Conservation (phyloP, 1,140 invertebrate species). For the Lordiphosa clarofinis region DNA sequence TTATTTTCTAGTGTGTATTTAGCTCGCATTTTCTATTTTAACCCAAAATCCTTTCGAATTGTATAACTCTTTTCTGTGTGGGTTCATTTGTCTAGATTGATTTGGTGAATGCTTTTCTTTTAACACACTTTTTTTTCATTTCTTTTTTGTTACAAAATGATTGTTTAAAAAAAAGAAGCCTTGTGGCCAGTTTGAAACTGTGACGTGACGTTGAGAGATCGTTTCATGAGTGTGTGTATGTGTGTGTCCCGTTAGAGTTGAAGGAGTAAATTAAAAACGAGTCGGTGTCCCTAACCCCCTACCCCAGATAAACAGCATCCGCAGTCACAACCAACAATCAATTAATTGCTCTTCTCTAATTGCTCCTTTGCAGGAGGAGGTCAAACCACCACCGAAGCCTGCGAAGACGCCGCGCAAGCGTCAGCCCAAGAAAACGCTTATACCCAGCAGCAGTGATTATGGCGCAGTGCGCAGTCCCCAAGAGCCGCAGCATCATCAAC, state of each 20-base stretch:
- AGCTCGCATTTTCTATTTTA: no score
- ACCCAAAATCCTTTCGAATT: not conserved
- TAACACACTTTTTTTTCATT: constrained; percentile 9
- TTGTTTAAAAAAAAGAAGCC: no score
- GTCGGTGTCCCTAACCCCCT: not conserved
- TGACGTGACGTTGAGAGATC: constrained; percentile 64
- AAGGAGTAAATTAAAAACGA: constrained; percentile 25
- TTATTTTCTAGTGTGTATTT: no score
- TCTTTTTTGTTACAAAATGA: no score
- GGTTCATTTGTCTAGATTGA: not conserved
- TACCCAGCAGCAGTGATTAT: constrained; percentile 68
- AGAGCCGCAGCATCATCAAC: constrained; percentile 65
- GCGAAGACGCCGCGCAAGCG: constrained; percentile 75
- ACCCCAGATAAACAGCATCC: not conserved
- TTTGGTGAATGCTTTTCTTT: constrained; percentile 27
- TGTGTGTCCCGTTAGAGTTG: constrained; percentile 17
- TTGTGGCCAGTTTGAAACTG: constrained; percentile 73
- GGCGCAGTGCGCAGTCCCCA: constrained; percentile 67
- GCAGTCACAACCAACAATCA: not conserved
- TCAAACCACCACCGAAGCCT: constrained; percentile 65
- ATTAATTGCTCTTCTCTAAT: constrained; percentile 29
- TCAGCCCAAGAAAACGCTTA: constrained; percentile 75
- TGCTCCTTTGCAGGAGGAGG: constrained; percentile 61
- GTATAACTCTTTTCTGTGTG: not conserved
- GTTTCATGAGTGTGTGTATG: constrained; percentile 1